Percentiles rank a stretch among this genome's conserved stretches.
These are phyloP conservation scores for Acanthosepion pharaonis DNA, from an alignment of 2,888 invertebrate species.

Conservation along the genomic window DNA sequence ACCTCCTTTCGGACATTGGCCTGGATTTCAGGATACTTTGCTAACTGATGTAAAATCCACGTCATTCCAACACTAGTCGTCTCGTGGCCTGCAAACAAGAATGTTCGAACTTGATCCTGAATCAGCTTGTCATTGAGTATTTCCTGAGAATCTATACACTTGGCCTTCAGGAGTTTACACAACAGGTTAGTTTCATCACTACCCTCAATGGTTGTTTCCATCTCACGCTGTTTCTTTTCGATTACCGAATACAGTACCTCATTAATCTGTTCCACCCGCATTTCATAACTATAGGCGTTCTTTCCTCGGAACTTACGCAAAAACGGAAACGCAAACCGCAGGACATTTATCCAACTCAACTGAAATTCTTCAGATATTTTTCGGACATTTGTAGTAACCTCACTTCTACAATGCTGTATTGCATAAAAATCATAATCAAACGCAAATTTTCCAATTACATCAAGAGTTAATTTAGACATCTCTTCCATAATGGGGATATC, in stretches of 20 bases:
- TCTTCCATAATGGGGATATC: background rate
- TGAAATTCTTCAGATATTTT: slow-evolving; percentile 54
- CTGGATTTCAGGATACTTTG: slow-evolving; percentile 64
- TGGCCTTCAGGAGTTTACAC: slow-evolving; percentile 59
- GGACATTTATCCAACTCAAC: slow-evolving; percentile 51
- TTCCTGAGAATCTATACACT: slow-evolving; percentile 59
- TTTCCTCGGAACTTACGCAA: slow-evolving; percentile 57
- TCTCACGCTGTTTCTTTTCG: slow-evolving; percentile 50
- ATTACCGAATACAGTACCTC: slow-evolving; percentile 56
- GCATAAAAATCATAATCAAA: slow-evolving; percentile 60
- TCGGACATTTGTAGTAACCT: slow-evolving; percentile 34
- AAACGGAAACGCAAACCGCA: slow-evolving; percentile 50
- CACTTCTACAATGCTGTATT: slow-evolving; percentile 51
- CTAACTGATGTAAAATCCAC: slow-evolving; percentile 64
- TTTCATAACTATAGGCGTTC: slow-evolving; percentile 55
- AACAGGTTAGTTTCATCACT: slow-evolving; percentile 53
- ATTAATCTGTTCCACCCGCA: slow-evolving; percentile 54
- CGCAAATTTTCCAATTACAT: slow-evolving; percentile 62
- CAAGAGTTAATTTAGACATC: slow-evolving; percentile 53
- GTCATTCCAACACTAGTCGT: slow-evolving; percentile 66
- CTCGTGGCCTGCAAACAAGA: slow-evolving; percentile 70
- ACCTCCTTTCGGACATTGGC: slow-evolving; percentile 62
- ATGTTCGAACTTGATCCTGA: slow-evolving; percentile 63
- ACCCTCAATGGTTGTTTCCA: slow-evolving; percentile 38
- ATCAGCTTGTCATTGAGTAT: slow-evolving; percentile 58